Evolutionary conservation across 2,113 vertebrate species (phyloP).

Genomic region (Anas platyrhynchos): DNA sequence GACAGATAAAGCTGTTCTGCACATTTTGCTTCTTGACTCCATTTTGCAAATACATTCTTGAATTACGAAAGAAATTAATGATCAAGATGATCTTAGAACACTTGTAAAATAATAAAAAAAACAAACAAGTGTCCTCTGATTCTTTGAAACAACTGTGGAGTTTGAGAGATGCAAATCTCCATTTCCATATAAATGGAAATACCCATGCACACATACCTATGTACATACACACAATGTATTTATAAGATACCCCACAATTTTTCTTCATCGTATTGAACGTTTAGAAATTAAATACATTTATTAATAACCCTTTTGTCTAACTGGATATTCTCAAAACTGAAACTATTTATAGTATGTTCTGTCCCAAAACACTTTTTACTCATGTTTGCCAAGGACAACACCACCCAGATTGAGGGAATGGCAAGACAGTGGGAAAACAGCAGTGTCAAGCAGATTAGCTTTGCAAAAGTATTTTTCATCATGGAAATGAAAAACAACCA

Average conservation of each 20-base stretch:
- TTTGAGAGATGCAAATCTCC: neutral
- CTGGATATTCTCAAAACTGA: neutral
- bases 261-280: constrained; percentile 10
- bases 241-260: neutral
- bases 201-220: neutral
- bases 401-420: neutral
- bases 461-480: neutral
- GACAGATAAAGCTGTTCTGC: neutral
- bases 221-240: neutral
- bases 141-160: neutral
- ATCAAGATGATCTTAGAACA: constrained; percentile 24
- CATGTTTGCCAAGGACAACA: neutral
- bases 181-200: constrained; percentile 69
- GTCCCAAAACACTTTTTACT: neutral
- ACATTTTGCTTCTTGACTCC: neutral
- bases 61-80: constrained; percentile 62
- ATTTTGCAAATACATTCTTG: neutral
- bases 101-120: neutral
- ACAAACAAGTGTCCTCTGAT: neutral
- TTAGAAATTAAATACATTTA: neutral
- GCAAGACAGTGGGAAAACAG: neutral
- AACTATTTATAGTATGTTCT: neutral
- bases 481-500: neutral
- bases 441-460: neutral
- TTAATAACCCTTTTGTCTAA: neutral